Evolutionary conservation across 2,797 vertebrate species (phyloP), one percentile per base, ranked within the genome.

Genomic region (Micrastur ruficollis): DNA sequence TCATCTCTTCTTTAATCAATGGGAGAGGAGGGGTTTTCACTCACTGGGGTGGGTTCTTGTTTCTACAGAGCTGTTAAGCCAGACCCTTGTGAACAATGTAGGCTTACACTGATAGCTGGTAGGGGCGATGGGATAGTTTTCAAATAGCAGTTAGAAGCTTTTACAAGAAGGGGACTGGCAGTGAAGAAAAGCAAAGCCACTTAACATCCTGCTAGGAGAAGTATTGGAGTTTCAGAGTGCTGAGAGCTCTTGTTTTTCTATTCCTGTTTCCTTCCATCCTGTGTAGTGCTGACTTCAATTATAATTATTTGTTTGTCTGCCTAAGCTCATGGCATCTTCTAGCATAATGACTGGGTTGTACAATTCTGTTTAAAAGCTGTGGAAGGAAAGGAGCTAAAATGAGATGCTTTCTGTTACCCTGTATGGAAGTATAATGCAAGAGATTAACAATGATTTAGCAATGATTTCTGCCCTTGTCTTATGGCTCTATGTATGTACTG

Each of bases 151-250:
- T n/a, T 72, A 36, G 83, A 66, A 80, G 29, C 21, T 84, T 70
- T 50, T 70, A 32, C 9, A 13, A 42, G 76, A 42, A 66, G 17
- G 23, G 12, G 5, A n/a, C 8, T 76, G 20, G 20, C 56, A 56
- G 36, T 53, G 36, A 59, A 56, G 89, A 86, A 93, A 89, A 84
- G 46, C 46, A 68, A 91, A 89, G 50, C 26, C 68, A 42, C 89
- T 95, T 91, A 73, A 67, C 68, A 56, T 89, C 59, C 78, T 83
- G 23, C 63, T 59, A 86, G 78, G 81, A 78, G 29, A 86, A 86
- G 52, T 82, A 42, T 1, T 67, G 71, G 52, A 72, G 63, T 80
- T 89, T 86, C 49, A 71, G 49, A 62, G 16, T 76, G 44, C 59
- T 49, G 53, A 94, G 67, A 80, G 58, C 63, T 80, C 67, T 85